Conservation (phyloP, 1,140 invertebrate species). For the Elymnias hypermnestra region DNA sequence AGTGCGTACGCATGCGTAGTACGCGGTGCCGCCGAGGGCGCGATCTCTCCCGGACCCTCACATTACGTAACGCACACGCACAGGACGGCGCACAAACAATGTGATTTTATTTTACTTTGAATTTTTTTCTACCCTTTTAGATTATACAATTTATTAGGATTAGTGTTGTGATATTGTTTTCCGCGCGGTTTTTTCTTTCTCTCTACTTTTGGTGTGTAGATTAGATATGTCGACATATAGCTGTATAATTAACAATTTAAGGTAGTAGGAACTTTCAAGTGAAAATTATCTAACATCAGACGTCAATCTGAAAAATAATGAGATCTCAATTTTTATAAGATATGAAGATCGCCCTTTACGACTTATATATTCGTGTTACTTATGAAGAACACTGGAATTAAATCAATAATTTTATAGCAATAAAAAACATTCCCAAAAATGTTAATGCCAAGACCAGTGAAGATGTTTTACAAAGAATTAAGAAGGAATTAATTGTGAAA, state of each 20-base stretch:
- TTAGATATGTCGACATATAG: slow-evolving; percentile 37
- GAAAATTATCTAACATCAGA: slow-evolving; percentile 2
- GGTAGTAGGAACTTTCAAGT: slow-evolving; percentile 12
- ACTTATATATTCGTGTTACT: no score
- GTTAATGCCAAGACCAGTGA: slow-evolving; percentile 9
- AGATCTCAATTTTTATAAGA: slow-evolving; percentile 10
- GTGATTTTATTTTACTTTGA: slow-evolving; percentile 66
- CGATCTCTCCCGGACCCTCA: slow-evolving; percentile 48
- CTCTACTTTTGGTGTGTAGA: slow-evolving; percentile 51
- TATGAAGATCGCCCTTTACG: slow-evolving; percentile 1
- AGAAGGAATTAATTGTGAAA: slow-evolving; percentile 40
- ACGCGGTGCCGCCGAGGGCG: slow-evolving; percentile 24
- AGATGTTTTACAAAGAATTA: slow-evolving; percentile 11
- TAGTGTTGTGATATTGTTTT: slow-evolving; percentile 61
- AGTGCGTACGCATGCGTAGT: slow-evolving; percentile 12
- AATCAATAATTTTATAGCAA: neutral
- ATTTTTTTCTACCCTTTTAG: slow-evolving; percentile 67
- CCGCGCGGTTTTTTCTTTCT: slow-evolving; percentile 48
- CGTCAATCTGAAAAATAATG: slow-evolving; percentile 12
- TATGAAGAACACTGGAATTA: neutral
- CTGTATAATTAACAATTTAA: slow-evolving; percentile 35
- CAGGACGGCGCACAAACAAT: slow-evolving; percentile 73
- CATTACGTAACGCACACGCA: slow-evolving; percentile 72
- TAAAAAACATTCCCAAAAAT: slow-evolving; percentile 11
- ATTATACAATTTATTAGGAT: slow-evolving; percentile 69